Conservation (phyloP, 2,888 invertebrate genomes). For the Pterobdella sp. region DNA sequence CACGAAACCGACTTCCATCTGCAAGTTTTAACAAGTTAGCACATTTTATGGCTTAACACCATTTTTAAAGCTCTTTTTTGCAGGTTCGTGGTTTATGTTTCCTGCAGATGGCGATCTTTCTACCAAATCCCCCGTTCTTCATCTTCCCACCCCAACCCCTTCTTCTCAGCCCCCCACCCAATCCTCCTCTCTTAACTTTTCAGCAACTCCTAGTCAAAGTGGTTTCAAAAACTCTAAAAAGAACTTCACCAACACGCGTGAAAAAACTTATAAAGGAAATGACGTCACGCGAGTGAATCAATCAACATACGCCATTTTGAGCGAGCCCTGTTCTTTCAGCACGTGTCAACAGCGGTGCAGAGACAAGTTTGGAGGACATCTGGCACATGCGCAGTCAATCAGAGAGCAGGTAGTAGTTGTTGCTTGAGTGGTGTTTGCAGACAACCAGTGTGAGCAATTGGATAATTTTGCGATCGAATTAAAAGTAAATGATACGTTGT, state of each 20-base stretch:
- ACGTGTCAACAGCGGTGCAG: slow-evolving; percentile 33
- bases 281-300: too few relatives aligned
- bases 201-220: background rate
- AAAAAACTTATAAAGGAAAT: too few relatives aligned
- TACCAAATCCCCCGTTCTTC: too few relatives aligned
- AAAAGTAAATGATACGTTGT: too few relatives aligned
- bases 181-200: background rate
- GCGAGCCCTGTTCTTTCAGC: slow-evolving; percentile 28
- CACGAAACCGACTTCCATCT: background rate
- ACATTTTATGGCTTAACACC: background rate
- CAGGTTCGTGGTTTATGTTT: background rate
- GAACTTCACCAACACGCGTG: too few relatives aligned
- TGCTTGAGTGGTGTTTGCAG: too few relatives aligned
- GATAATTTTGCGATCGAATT: too few relatives aligned
- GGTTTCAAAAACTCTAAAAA: background rate
- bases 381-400: slow-evolving; percentile 34
- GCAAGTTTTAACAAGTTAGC: background rate
- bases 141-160: too few relatives aligned
- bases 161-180: background rate
- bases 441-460: too few relatives aligned
- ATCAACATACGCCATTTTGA: slow-evolving; percentile 20
- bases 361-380: slow-evolving; percentile 30
- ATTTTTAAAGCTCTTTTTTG: background rate
- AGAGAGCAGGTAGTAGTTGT: slow-evolving; percentile 30
- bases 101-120: background rate